Evolutionary conservation across 2,888 invertebrate species (phyloP).

Genomic region (Bruchidius siliquastri): DNA sequence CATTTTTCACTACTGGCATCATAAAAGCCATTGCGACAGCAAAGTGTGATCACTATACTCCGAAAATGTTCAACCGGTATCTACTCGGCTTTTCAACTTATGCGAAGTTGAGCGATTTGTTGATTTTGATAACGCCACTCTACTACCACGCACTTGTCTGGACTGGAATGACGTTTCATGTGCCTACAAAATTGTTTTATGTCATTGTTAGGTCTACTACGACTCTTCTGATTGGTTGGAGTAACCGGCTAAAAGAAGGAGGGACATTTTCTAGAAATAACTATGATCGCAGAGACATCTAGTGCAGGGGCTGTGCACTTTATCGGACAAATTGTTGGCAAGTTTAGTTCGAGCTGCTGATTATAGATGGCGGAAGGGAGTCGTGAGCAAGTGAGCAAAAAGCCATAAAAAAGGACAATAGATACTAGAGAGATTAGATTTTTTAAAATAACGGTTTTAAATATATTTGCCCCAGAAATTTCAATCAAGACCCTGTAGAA

Average conservation of each 20-base stretch:
- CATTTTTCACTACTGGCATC: constrained; percentile 93
- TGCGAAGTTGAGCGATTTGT: background rate
- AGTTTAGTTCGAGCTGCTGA: too few relatives aligned
- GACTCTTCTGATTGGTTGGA: background rate
- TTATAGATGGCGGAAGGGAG: too few relatives aligned
- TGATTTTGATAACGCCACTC: background rate
- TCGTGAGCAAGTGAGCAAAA: too few relatives aligned
- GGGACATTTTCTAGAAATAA: background rate
- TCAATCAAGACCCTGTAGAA: constrained; percentile 21
- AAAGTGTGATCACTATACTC: background rate
- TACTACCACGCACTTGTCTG: background rate
- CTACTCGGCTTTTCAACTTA: background rate
- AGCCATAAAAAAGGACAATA: too few relatives aligned
- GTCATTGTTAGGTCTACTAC: background rate
- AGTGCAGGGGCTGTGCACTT: too few relatives aligned
- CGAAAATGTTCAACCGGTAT: background rate
- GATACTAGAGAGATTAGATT: too few relatives aligned
- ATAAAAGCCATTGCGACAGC: constrained; percentile 75
- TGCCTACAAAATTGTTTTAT: constrained; percentile 1
- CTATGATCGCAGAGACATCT: background rate
- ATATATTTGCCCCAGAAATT: constrained; percentile 8
- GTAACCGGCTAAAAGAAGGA: background rate
- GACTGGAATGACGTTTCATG: background rate
- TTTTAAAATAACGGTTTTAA: too few relatives aligned
- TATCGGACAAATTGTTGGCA: too few relatives aligned